Conservation (phyloP, 2,113 vertebrate species). For the Kryptolebias marmoratus region DNA sequence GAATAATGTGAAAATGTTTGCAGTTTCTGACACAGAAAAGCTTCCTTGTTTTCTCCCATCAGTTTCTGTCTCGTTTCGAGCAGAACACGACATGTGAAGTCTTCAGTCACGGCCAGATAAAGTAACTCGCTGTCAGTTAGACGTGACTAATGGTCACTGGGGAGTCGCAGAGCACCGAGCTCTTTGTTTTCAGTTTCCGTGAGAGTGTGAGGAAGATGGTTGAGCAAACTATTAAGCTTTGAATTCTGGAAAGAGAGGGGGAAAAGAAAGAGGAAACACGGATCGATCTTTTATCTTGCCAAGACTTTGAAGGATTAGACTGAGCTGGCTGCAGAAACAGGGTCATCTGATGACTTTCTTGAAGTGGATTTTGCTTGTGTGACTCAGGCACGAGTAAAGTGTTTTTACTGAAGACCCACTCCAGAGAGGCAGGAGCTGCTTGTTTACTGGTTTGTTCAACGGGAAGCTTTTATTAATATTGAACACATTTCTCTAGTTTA, state of each 20-base stretch:
- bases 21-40: neutral
- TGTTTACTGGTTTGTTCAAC: constrained; percentile 11
- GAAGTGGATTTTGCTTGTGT: constrained; percentile 27
- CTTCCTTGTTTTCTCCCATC: neutral
- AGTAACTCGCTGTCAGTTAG: constrained; percentile 32
- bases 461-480: constrained; percentile 11
- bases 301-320: constrained; percentile 40
- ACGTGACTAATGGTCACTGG: constrained; percentile 58
- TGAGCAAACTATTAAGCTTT: constrained; percentile 20
- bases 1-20: neutral
- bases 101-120: constrained; percentile 18
- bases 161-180: constrained; percentile 40
- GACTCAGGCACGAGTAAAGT: constrained; percentile 23
- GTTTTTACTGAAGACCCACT: constrained; percentile 33
- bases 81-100: constrained; percentile 36
- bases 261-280: constrained; percentile 31
- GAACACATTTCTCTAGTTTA: constrained; percentile 26
- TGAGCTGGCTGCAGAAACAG: constrained; percentile 32
- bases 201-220: constrained; percentile 28
- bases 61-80: constrained; percentile 9
- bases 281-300: constrained; percentile 48
- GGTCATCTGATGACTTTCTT: constrained; percentile 42
- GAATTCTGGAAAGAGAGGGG: constrained; percentile 23
- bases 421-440: constrained; percentile 17
- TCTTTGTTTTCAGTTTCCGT: constrained; percentile 68